Conservation (phyloP, 2,113 vertebrate species). For the Thymallus thymallus region DNA sequence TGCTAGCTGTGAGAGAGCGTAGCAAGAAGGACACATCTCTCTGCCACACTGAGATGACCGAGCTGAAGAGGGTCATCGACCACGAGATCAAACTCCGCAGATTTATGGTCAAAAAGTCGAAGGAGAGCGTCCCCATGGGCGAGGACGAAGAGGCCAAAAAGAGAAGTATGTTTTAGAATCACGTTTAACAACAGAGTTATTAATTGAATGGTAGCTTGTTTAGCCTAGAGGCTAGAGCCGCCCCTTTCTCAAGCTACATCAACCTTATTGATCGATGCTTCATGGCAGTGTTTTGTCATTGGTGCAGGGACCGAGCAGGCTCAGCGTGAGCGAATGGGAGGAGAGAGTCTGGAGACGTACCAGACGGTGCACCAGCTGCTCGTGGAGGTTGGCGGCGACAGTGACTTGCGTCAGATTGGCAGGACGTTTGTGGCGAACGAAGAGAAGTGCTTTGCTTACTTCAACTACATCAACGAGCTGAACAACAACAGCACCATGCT, state of each 20-base stretch:
- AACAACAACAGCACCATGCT: conserved; percentile 50
- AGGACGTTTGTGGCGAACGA: conserved; percentile 48
- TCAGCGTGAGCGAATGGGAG: conserved; percentile 32
- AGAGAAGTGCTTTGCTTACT: conserved; percentile 63
- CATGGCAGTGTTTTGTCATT: background rate
- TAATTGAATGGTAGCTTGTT: no score
- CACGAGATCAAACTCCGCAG: background rate
- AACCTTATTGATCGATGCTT: background rate
- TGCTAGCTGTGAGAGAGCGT: background rate
- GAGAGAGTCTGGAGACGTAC: conserved; percentile 55
- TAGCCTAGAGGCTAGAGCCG: no score
- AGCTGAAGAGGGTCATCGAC: conserved; percentile 4
- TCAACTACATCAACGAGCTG: conserved; percentile 57
- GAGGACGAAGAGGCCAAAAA: conserved; percentile 37
- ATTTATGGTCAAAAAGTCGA: background rate
- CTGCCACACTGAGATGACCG: background rate
- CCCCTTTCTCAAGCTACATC: background rate
- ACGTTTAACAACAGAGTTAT: no score
- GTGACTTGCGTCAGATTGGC: conserved; percentile 43
- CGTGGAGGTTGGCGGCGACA: conserved; percentile 38
- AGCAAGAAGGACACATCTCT: background rate
- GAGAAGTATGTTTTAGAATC: background rate
- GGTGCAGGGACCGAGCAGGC: conserved; percentile 20
- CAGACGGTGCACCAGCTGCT: conserved; percentile 59
- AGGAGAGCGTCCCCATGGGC: conserved; percentile 39